phyloP scores from a whole-genome alignment of 2,888 invertebrate genomes.

The Apomyelois bistriatella region DNA sequence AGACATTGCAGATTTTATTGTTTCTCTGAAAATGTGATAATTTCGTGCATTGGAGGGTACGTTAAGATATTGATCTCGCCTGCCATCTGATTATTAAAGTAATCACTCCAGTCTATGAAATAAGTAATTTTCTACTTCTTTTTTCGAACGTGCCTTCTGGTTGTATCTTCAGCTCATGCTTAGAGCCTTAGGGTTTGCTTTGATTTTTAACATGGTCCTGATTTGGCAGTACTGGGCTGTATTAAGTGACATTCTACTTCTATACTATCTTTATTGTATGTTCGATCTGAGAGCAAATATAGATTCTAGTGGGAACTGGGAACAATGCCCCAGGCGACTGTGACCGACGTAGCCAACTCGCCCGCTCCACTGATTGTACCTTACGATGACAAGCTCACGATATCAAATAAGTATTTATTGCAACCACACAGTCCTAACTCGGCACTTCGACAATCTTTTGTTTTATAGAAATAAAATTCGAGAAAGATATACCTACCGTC shows the following conservation, averaged over 20 bases:
- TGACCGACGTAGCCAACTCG: constrained; percentile 42
- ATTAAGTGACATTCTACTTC: background rate
- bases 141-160: too few species aligned
- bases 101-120: too few species aligned
- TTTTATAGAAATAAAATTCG: constrained; percentile 9
- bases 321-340: constrained; percentile 62
- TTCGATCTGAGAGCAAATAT: constrained; percentile 25
- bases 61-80: too few species aligned
- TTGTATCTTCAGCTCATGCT: too few species aligned
- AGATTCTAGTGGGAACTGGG: constrained; percentile 62
- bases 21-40: too few species aligned
- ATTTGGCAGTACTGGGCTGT: too few species aligned
- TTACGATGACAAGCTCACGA: constrained; percentile 72
- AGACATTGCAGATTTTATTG: too few species aligned
- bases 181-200: too few species aligned
- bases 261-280: background rate
- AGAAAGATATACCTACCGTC: background rate
- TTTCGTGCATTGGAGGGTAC: too few species aligned
- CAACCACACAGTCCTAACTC: constrained; percentile 51
- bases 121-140: too few species aligned
- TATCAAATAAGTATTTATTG: constrained; percentile 75
- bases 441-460: constrained; percentile 32
- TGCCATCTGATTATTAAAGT: too few species aligned
- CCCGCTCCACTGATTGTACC: constrained; percentile 68
- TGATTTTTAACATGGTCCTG: too few species aligned